These are phyloP conservation scores for Aphaenogaster rudis DNA, from an alignment of 1,140 invertebrate genomes.

Conservation along the genomic window DNA sequence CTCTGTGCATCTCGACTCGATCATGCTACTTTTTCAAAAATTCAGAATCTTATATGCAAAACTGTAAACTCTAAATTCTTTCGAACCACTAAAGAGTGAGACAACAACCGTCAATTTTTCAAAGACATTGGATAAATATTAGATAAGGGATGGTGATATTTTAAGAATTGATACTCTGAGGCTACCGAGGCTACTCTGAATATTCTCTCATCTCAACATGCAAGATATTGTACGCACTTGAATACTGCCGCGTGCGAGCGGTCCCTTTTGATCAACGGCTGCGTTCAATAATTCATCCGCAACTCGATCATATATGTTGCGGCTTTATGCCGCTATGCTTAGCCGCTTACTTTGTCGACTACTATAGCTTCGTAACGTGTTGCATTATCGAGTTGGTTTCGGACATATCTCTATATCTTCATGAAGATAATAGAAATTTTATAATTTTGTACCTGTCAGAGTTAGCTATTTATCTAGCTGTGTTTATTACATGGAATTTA, in stretches of 20 bases:
- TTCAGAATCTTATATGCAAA: neutral
- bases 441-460: neutral
- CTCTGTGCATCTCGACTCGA: neutral
- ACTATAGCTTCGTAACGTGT: neutral
- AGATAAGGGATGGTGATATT: neutral
- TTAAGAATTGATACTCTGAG: neutral
- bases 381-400: constrained; percentile 15
- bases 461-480: neutral
- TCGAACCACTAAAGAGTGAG: neutral
- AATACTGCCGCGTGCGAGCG: constrained; percentile 67
- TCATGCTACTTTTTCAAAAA: neutral
- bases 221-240: constrained; percentile 8
- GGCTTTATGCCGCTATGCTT: constrained; percentile 64
- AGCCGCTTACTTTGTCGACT: neutral
- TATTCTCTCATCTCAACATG: neutral
- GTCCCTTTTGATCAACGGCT: constrained; percentile 82
- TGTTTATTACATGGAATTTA: neutral
- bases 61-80: neutral
- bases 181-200: neutral
- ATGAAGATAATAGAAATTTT: neutral
- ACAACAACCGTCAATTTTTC: neutral
- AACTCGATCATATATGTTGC: constrained; percentile 77
- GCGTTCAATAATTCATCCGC: constrained; percentile 83
- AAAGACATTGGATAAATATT: neutral
- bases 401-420: neutral